Evolutionary conservation across 2,888 invertebrate species (phyloP), one percentile per base, ranked within the genome.

Genomic region (Leucophenga montana): DNA sequence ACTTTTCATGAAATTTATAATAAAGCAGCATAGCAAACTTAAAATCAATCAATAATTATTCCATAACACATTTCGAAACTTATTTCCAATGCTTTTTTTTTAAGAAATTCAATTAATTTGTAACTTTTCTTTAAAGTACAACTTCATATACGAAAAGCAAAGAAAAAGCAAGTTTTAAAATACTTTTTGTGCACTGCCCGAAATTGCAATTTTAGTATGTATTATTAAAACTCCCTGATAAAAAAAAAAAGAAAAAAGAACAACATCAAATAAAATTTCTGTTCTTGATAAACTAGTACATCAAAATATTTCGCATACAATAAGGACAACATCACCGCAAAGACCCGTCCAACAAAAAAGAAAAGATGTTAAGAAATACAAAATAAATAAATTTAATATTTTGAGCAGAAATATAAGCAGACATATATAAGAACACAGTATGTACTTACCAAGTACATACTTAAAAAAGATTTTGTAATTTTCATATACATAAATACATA

Each of bases 251-350:
- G 72, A 73, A n/a, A 70, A 69, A 54, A 76, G 73, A 73, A 72
- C 27, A 71, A 68, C 67, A 66, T 71, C 2, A 56, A 54, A 6
- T 66, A 20, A 50, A 22, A 66, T 31, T 5, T 69, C 56, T 75
- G 13, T 27, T 31, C 22, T 11, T 57, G 8, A 13, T 3, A 57
- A 27, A 14, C 13, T 13, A 22, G 11, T 54, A 20, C 3, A 18
- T 59, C 33, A 61, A 18, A 18, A 61, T 39, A 61, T 16, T 39
- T n/a, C 57, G 13, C 39, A 61, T 39, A 39, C 46, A 31, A 48
- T 48, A 75, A 77, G 84, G 81, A 82, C 81, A 82, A 80, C 70
- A 82, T 84, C 84, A 82, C 81, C 85, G 85, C 81, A 83, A 85
- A 84, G 85, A 85, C 85, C 85, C 85, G 85, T 85, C 85, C 86